Base-by-base conservation (phyloP, 2,113 vertebrate species). In the Cairina moschata region DNA sequence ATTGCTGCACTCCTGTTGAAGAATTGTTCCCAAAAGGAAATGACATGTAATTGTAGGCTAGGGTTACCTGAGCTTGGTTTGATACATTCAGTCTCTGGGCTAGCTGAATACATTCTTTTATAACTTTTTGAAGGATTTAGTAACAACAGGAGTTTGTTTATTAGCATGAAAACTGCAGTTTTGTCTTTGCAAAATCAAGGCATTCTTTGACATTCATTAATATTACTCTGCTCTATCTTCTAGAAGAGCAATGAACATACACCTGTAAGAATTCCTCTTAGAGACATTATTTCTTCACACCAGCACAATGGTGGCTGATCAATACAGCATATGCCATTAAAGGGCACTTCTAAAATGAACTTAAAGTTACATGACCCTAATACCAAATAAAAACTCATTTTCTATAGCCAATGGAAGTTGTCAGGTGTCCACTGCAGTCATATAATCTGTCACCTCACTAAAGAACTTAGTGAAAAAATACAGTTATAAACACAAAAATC, bases 11-110 rank as follows among this genome's bases (percentile, higher is more conserved):
- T 94, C 88, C 54, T 85, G 75, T 50, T 79, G 90, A 88, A 90
- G 63, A 94, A 97, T 95, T 93, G 48, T 92, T 97, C 97, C 62
- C 88, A 86, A 71, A 83, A 85, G 91, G 94, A 97, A 97, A 96
- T 93, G 69, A 90, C 56, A 96, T 97, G 95, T 97, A 97, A 97
- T 96, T 95, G 78, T 75, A 86, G 55, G 34, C 42, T 93, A 82
- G 78, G 23, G 48, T 97, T 97, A 95, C 91, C 68, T 95, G 62
- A 83, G 68, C 38, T n/a, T 90, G 32, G 83, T 95, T 87, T 94
- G 90, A 98, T 97, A 67, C 28, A 83, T 79, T 93, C 0, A 50
- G 84, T 95, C 66, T 73, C 77, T 59, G 96, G 78, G 65, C 59
- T 82, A 92, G 34, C 40, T 32, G 65, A 96, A 94, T 92, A 15